These are phyloP conservation scores for Poecilus cupreus DNA, from an alignment of 2,888 invertebrate species.

Conservation along the genomic window DNA sequence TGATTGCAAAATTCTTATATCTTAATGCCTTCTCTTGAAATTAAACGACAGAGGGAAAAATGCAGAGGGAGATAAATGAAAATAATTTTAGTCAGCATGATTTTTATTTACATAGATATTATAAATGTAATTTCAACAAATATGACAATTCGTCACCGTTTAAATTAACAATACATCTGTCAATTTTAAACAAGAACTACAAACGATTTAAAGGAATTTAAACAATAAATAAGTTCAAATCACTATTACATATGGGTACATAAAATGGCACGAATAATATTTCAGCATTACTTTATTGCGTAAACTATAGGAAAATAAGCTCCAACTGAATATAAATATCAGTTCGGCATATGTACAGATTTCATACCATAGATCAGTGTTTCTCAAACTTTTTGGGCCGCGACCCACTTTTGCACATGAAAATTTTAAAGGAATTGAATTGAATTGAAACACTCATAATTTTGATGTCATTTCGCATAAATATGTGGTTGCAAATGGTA, in stretches of 20 bases:
- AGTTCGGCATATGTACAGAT: slow-evolving; percentile 33
- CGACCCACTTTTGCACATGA: no score
- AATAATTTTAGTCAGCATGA: slow-evolving; percentile 17
- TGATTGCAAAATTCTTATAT: slow-evolving; percentile 26
- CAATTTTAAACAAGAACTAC: slow-evolving; percentile 3
- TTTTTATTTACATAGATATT: slow-evolving; percentile 54
- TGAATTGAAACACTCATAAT: no score
- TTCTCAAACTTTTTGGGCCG: no score
- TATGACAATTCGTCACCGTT: slow-evolving; percentile 10
- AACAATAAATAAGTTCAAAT: slow-evolving; percentile 38
- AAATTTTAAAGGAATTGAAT: no score
- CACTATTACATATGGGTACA: slow-evolving; percentile 40
- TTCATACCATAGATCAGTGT: not conserved
- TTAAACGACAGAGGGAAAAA: not conserved
- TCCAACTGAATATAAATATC: not conserved
- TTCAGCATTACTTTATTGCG: not conserved
- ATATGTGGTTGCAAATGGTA: no score
- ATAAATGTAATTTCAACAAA: slow-evolving; percentile 55
- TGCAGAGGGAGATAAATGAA: not conserved
- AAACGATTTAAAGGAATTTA: slow-evolving; percentile 4
- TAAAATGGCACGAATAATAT: slow-evolving; percentile 36
- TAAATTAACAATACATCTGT: slow-evolving; percentile 24
- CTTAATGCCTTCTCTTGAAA: not conserved
- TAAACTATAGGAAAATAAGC: slow-evolving; percentile 32
- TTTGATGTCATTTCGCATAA: no score